These are phyloP conservation scores for Melanaphis sacchari DNA, from an alignment of 1,140 invertebrate genomes.

Conservation along the genomic window DNA sequence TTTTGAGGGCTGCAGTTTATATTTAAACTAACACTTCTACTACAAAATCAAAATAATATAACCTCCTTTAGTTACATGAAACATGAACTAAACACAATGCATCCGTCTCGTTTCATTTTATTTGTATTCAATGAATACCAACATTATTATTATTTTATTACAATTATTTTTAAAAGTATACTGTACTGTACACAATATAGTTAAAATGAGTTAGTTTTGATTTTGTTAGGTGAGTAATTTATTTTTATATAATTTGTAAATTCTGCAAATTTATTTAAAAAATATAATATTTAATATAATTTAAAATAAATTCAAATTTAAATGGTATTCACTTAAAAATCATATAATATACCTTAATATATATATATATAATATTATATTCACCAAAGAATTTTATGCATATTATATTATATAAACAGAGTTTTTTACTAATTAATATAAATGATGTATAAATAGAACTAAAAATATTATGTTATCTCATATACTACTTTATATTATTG, in stretches of 20 bases:
- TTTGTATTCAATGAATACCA: neutral
- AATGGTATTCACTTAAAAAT: neutral
- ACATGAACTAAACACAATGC: neutral
- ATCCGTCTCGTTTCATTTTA: neutral
- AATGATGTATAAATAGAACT: neutral
- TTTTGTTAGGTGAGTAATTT: neutral
- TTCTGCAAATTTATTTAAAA: neutral
- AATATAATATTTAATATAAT: neutral
- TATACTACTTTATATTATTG: neutral
- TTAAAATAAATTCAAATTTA: neutral
- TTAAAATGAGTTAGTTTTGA: neutral
- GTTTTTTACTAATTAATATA: neutral
- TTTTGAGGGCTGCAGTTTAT: neutral
- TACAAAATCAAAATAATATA: neutral
- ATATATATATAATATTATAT: no score
- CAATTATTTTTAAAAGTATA: neutral
- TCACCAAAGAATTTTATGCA: neutral
- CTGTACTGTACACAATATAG: neutral
- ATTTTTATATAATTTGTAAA: neutral
- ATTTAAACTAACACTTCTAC: neutral
- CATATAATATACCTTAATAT: neutral
- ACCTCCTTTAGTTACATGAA: neutral
- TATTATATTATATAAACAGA: neutral
- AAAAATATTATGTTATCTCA: neutral
- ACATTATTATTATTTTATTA: neutral